These are phyloP conservation scores for Petrocephalus microphthalmus DNA, from an alignment of 2,113 vertebrate species.

Conservation along the genomic window DNA sequence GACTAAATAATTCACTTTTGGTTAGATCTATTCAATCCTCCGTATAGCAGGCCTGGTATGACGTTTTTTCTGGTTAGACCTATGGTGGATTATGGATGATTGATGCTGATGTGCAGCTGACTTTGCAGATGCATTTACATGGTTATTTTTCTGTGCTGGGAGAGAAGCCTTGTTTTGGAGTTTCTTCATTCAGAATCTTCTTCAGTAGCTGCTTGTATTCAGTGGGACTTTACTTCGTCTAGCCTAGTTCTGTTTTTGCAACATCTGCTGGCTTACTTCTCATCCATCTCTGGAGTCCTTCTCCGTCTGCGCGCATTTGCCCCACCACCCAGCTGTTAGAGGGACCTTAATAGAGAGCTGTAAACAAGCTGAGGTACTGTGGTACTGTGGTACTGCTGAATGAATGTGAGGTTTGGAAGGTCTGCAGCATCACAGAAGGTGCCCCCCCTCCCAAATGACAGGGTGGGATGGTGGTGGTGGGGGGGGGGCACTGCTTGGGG, in stretches of 20 bases:
- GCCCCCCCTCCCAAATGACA: neutral
- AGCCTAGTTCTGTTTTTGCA: neutral
- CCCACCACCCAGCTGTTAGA: neutral
- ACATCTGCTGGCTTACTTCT: neutral
- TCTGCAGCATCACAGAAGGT: neutral
- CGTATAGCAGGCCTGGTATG: neutral
- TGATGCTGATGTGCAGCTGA: neutral
- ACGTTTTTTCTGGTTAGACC: neutral
- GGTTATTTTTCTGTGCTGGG: neutral
- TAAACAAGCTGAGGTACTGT: neutral
- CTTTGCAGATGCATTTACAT: neutral
- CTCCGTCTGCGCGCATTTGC: too few relatives aligned
- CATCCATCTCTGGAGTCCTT: neutral
- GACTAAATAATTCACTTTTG: neutral
- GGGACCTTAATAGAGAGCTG: neutral
- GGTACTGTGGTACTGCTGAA: neutral
- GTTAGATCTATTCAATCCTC: neutral
- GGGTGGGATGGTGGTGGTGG: neutral
- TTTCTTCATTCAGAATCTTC: slow-evolving; percentile 1
- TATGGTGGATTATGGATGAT: neutral
- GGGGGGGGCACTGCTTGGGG: neutral
- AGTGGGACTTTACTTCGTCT: neutral
- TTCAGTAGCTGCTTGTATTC: neutral
- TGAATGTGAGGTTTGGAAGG: neutral
- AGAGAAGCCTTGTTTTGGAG: neutral